A percentile compares a stretch with the other conserved stretches of the same genome.
These are phyloP conservation scores for Eublepharis macularius DNA, from an alignment of 2,113 vertebrate species.

Conservation along the genomic window DNA sequence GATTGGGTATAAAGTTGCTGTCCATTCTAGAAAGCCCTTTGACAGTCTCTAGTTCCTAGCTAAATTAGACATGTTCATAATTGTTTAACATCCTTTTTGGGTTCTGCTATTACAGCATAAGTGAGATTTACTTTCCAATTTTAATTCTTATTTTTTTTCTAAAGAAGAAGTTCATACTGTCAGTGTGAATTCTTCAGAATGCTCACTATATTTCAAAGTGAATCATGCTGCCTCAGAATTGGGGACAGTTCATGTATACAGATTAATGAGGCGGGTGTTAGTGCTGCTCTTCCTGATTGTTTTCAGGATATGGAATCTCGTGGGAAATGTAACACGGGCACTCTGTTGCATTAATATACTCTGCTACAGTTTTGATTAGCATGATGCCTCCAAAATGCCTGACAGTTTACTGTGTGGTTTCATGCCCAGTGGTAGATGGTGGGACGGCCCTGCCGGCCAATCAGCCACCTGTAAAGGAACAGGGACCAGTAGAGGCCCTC, in stretches of 20 bases:
- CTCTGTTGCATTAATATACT: no score
- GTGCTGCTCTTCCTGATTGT: neutral
- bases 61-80: neutral
- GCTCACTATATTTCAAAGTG: neutral
- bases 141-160: neutral
- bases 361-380: neutral
- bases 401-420: neutral
- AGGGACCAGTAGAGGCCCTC: no score
- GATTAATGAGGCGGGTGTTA: no score
- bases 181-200: neutral
- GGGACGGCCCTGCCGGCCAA: no score
- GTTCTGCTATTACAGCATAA: neutral
- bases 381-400: neutral
- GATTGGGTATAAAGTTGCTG: neutral
- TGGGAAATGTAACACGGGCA: neutral
- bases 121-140: neutral
- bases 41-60: neutral
- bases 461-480: no score
- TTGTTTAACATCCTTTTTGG: neutral
- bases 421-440: no score
- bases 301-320: neutral
- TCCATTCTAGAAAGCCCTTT: conserved; percentile 14
- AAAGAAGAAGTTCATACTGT: neutral
- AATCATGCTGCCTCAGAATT: no score
- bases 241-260: no score